phyloP scores from a whole-genome alignment of 1,140 invertebrate genomes.

The Neuroterus valhalla region DNA sequence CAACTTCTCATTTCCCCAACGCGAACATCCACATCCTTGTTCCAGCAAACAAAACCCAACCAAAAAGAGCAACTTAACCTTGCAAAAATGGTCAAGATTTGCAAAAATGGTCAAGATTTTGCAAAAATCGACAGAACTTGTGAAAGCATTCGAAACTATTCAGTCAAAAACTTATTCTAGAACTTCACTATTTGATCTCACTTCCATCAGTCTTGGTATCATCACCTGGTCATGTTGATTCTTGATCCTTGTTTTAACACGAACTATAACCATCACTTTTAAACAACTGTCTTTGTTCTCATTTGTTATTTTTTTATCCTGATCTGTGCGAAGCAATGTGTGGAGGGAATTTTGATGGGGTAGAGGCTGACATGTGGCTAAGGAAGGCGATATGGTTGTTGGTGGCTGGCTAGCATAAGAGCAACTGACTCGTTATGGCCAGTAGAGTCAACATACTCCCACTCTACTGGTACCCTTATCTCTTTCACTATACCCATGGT shows the following conservation, averaged over 20 bases:
- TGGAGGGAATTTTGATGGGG: background rate
- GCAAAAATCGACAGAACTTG: background rate
- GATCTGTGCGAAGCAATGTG: too few relatives aligned
- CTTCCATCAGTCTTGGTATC: conserved; percentile 27
- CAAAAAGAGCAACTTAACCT: background rate
- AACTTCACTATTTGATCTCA: conserved; percentile 13
- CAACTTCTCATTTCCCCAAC: conserved; percentile 23
- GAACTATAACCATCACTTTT: too few relatives aligned
- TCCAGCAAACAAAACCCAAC: conserved; percentile 27
- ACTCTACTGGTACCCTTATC: conserved; percentile 67
- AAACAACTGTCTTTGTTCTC: too few relatives aligned
- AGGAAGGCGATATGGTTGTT: conserved; percentile 57
- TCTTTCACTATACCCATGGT: conserved; percentile 61
- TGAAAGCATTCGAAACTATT: background rate
- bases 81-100: background rate
- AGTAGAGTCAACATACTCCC: conserved; percentile 67
- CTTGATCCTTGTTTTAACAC: too few relatives aligned
- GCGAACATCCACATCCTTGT: too few relatives aligned
- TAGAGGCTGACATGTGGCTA: conserved; percentile 44
- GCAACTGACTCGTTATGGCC: conserved; percentile 70
- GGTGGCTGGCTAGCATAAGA: conserved; percentile 70
- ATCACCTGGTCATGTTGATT: too few relatives aligned
- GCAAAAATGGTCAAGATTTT: background rate
- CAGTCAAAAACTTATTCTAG: background rate
- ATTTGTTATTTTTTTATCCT: too few relatives aligned